Percentiles rank a stretch among this genome's conserved stretches.
These are phyloP conservation scores for Lepidurus arcticus DNA, from an alignment of 1,140 invertebrate genomes.

Conservation along the genomic window DNA sequence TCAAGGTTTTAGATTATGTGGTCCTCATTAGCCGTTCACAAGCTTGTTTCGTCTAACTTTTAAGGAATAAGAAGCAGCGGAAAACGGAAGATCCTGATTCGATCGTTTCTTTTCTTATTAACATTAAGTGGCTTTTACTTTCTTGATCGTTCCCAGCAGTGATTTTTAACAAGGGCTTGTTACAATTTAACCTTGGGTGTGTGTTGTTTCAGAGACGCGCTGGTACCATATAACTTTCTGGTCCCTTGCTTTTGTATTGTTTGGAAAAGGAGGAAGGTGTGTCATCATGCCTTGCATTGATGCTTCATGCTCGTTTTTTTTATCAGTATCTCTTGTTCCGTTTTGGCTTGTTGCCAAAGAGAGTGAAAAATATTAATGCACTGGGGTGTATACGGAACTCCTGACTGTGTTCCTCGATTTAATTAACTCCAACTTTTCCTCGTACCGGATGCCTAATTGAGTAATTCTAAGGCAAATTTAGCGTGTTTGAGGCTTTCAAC, in stretches of 20 bases:
- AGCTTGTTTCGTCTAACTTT: too few relatives aligned
- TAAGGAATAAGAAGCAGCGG: too few relatives aligned
- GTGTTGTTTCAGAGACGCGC: background rate
- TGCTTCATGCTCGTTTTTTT: background rate
- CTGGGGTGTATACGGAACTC: background rate
- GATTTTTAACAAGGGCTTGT: background rate
- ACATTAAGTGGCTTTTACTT: too few relatives aligned
- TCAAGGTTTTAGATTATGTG: too few relatives aligned
- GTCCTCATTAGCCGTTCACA: too few relatives aligned
- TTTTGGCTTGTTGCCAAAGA: slow-evolving; percentile 4
- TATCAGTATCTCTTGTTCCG: background rate
- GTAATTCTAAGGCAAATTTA: background rate
- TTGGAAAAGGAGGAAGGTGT: background rate
- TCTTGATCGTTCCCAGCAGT: too few relatives aligned
- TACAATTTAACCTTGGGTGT: background rate
- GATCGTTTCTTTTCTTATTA: too few relatives aligned
- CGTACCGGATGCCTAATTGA: background rate
- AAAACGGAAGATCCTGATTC: too few relatives aligned
- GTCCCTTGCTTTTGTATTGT: background rate
- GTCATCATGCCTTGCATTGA: background rate
- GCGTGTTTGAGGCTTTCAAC: too few relatives aligned
- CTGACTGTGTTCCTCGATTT: background rate
- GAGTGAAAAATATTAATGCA: slow-evolving; percentile 2
- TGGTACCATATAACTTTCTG: background rate
- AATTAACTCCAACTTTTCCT: background rate